phyloP scores from a whole-genome alignment of 2,888 invertebrate species.

The Trachelus tabidus region DNA sequence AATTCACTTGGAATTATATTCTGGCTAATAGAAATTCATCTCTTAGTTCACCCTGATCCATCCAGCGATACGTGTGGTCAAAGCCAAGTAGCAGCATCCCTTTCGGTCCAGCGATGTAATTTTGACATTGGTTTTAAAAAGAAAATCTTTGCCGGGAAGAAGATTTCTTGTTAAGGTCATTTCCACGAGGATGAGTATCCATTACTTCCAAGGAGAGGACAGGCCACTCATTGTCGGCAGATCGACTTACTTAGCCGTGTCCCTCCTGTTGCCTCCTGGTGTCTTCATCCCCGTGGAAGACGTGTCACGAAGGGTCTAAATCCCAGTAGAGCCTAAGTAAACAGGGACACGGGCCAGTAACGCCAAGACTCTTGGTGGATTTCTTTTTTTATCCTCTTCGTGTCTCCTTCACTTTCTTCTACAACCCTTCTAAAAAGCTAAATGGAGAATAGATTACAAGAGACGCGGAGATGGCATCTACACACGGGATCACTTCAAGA shows the following conservation, averaged over 20 bases:
- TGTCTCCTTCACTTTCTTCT: neutral
- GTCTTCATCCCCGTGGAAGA: neutral
- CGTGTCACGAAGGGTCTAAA: conserved; percentile 1
- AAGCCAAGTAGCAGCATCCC: neutral
- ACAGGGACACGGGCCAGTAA: conserved; percentile 24
- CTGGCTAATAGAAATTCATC: neutral
- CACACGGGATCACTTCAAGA: neutral
- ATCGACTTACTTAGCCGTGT: neutral
- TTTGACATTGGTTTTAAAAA: neutral
- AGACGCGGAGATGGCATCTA: neutral
- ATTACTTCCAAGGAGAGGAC: conserved; percentile 38
- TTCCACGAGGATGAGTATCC: conserved; percentile 28
- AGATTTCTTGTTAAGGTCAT: conserved; percentile 3
- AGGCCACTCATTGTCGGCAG: conserved; percentile 29
- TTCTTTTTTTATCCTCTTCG: neutral
- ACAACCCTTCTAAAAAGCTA: neutral
- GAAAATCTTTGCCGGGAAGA: neutral
- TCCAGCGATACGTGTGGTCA: neutral
- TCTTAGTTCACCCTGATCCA: neutral
- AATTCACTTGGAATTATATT: neutral
- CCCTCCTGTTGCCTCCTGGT: neutral
- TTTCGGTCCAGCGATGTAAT: neutral
- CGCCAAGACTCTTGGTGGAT: neutral
- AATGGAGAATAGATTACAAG: neutral
- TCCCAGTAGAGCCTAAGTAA: conserved; percentile 32